phyloP scores from a whole-genome alignment of 2,113 vertebrate genomes.

The Daphoenositta chrysoptera region DNA sequence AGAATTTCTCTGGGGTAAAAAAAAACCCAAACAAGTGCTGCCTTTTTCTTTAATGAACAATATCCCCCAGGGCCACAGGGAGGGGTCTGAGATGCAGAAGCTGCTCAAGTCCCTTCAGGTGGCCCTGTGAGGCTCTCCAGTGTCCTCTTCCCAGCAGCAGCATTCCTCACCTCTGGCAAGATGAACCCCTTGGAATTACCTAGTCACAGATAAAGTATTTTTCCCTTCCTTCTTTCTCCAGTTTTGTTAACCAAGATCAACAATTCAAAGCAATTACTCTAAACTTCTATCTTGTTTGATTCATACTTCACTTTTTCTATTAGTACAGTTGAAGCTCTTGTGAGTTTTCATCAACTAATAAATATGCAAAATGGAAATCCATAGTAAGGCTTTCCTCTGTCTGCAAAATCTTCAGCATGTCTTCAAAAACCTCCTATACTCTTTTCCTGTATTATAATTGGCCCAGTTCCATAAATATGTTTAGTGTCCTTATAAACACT shows the following conservation, averaged over 20 bases:
- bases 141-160: background rate
- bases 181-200: background rate
- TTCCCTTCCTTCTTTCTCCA: background rate
- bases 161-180: background rate
- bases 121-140: fast-evolving
- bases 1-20: background rate
- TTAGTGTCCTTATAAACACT: background rate
- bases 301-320: background rate
- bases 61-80: background rate
- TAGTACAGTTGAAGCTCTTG: background rate
- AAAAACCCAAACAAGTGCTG: background rate
- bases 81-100: background rate
- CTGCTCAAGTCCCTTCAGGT: background rate
- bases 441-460: background rate
- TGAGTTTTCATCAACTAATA: background rate
- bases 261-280: background rate
- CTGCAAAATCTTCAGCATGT: background rate
- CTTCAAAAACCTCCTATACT: background rate
- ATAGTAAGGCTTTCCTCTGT: background rate
- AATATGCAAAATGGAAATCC: background rate
- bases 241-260: background rate
- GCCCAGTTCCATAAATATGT: background rate
- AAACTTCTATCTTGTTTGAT: background rate
- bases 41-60: background rate
- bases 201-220: background rate